Conservation (phyloP, 2,888 invertebrate genomes). For the Malachius bipustulatus region DNA sequence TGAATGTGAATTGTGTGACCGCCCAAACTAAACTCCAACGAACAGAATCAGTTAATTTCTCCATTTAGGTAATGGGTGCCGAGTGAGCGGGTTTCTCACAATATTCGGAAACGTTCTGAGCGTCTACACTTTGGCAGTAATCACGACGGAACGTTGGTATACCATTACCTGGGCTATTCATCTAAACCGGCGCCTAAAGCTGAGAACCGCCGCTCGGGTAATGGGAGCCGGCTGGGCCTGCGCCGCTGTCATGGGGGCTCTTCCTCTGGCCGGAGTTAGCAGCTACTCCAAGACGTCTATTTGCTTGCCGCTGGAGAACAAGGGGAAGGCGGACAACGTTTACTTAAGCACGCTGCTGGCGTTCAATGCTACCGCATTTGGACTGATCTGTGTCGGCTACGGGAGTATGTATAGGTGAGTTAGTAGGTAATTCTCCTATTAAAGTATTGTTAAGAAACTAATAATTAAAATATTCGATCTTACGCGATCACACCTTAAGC, state of each 20-base stretch:
- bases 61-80: slow-evolving; percentile 43
- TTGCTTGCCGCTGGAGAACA: slow-evolving; percentile 52
- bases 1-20: too few species aligned
- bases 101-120: slow-evolving; percentile 53
- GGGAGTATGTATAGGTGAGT: slow-evolving; percentile 54
- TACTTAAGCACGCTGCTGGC: slow-evolving; percentile 46
- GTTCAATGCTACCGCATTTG: slow-evolving; percentile 50
- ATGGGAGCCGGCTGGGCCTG: slow-evolving; percentile 50
- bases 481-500: too few species aligned
- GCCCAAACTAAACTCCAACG: too few species aligned
- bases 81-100: slow-evolving; percentile 52
- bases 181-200: slow-evolving; percentile 46
- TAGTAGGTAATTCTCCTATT: too few species aligned
- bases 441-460: too few species aligned
- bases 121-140: slow-evolving; percentile 52
- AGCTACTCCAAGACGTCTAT: slow-evolving; percentile 55
- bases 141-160: slow-evolving; percentile 49
- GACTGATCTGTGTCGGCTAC: slow-evolving; percentile 50
- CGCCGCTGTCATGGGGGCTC: slow-evolving; percentile 43
- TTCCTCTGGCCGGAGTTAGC: slow-evolving; percentile 52
- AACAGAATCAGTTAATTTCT: too few species aligned
- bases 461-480: too few species aligned
- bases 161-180: slow-evolving; percentile 51
- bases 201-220: slow-evolving; percentile 44
- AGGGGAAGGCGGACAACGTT: slow-evolving; percentile 40